phyloP scores from a whole-genome alignment of 2,888 invertebrate genomes.

The Oxyscelio sp. region DNA sequence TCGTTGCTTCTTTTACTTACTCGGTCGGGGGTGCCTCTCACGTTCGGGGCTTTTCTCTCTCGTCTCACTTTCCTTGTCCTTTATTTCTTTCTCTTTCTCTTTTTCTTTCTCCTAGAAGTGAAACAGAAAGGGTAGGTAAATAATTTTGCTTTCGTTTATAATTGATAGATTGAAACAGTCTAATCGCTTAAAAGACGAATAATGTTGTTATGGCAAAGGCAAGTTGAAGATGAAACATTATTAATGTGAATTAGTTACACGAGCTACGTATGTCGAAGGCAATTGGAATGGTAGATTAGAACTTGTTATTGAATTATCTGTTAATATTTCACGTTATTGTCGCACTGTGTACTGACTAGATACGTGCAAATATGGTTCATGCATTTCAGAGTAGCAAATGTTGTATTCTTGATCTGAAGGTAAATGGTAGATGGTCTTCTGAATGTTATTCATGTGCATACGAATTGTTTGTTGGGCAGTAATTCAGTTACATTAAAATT shows the following conservation, averaged over 20 bases:
- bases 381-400: no score
- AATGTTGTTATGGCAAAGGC: background rate
- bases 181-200: background rate
- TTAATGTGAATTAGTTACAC: constrained; percentile 13
- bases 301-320: no score
- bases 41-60: constrained; percentile 85
- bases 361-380: no score
- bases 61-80: constrained; percentile 85
- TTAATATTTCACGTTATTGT: no score
- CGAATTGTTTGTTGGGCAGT: no score
- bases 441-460: no score
- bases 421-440: no score
- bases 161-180: background rate
- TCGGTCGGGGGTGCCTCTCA: constrained; percentile 88
- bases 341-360: no score
- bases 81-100: constrained; percentile 85
- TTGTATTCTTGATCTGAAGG: no score
- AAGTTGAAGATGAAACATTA: background rate
- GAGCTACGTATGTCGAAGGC: background rate
- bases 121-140: constrained; percentile 6
- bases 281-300: constrained; percentile 6
- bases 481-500: no score
- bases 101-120: constrained; percentile 81
- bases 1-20: constrained; percentile 82
- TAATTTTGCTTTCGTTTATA: background rate